Evolutionary conservation across 2,797 vertebrate species (phyloP), one percentile per base, ranked within the genome.

Genomic region (Brotula barbata): DNA sequence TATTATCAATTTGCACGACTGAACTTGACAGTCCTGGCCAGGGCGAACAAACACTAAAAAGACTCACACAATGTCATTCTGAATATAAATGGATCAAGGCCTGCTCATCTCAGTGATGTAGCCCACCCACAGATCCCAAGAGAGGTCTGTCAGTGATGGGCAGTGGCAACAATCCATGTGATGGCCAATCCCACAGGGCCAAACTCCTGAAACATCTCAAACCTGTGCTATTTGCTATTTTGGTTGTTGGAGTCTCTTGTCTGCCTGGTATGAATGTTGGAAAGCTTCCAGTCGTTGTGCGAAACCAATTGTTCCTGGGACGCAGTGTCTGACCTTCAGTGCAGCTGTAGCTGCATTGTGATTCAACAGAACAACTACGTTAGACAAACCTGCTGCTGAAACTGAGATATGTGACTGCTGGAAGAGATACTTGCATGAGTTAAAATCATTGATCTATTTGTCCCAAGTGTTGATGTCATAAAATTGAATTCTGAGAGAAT

Each of bases 141-240:
- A 81, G 82, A 76, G 84, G 79, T 79, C 66, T 68, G 68, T 48
- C 57, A 78, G 64, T 60, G 77, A 79, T 66, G 82, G 62, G 44
- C 64, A 20, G 59, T 57, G 50, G 49, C 51, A 80, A 56, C 81
- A 79, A 87, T 85, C 72, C 70, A 55, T 47, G 40, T 75, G 68
- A 73, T 64, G 74, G 65, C 44, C 44, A 37, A 60, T 53, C 14
- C 25, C 58, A 66, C 12, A 25, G 37, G 51, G 60, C 53, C 59
- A 73, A 49, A 61, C 75, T 71, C 47, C 68, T 67, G 16, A 84
- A 83, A 39, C 81, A 84, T 65, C 51, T 54, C 48, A 65, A 77
- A 89, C 78, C 80, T 81, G 86, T 82, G 48, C 58, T 47, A 62
- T 64, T 66, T 78, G 82, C 88, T 93, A 93, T 92, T 92, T 90